Percentiles rank a stretch among this genome's conserved stretches.
Conservation (phyloP, 2,888 invertebrate genomes). For the Andrena minutula region DNA sequence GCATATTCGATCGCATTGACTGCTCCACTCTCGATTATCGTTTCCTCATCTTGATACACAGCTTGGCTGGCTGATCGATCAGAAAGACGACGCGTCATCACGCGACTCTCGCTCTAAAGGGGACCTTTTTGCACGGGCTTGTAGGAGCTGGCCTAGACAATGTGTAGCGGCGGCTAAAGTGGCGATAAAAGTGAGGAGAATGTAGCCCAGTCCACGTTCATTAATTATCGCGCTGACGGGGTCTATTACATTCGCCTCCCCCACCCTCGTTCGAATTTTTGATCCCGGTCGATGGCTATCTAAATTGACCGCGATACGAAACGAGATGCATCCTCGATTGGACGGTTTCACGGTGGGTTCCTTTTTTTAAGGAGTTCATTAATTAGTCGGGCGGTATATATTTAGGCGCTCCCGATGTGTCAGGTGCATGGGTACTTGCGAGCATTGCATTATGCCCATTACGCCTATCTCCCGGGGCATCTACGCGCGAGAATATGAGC, state of each 20-base stretch:
- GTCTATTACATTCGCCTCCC: conserved; percentile 69
- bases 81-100: conserved; percentile 53
- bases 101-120: conserved; percentile 65
- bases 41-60: conserved; percentile 62
- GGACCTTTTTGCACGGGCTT: conserved; percentile 69
- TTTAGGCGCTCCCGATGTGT: conserved; percentile 49
- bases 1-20: conserved; percentile 44
- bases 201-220: conserved; percentile 63
- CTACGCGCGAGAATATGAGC: conserved; percentile 10
- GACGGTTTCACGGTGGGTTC: conserved; percentile 41
- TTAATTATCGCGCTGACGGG: conserved; percentile 79
- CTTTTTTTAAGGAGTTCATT: conserved; percentile 62
- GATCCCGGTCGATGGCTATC: conserved; percentile 75
- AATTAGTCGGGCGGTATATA: conserved; percentile 66
- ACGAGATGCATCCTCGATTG: conserved; percentile 51
- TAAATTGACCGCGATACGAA: conserved; percentile 74
- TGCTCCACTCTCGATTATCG: conserved; percentile 29
- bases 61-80: conserved; percentile 58
- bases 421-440: conserved; percentile 50
- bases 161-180: conserved; percentile 66
- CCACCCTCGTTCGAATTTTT: conserved; percentile 72
- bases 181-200: conserved; percentile 52
- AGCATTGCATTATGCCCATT: conserved; percentile 57
- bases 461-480: conserved; percentile 37
- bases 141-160: conserved; percentile 74